Evolutionary conservation across 1,140 invertebrate species (phyloP).

Genomic region (Calephelis virginiensis): DNA sequence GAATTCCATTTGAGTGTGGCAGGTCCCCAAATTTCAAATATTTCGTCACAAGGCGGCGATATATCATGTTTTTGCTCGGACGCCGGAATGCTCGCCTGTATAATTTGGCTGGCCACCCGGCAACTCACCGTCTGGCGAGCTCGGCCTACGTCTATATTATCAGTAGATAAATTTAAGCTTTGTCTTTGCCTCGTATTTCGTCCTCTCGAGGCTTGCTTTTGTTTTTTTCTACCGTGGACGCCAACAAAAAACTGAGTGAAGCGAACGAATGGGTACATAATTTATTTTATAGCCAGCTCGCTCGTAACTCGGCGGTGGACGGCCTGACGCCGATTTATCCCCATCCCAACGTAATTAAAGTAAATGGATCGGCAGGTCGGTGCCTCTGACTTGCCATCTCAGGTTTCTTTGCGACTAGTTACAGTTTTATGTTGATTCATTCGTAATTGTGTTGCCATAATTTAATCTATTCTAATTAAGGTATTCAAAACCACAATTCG

Average conservation of each 20-base stretch:
- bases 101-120: slow-evolving; percentile 75
- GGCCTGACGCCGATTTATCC: slow-evolving; percentile 77
- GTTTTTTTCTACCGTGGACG: slow-evolving; percentile 61
- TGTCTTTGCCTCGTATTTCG: slow-evolving; percentile 78
- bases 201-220: slow-evolving; percentile 73
- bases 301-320: slow-evolving; percentile 76
- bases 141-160: slow-evolving; percentile 76
- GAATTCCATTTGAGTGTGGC: slow-evolving; percentile 71
- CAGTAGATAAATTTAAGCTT: slow-evolving; percentile 78
- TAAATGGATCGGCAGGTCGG: slow-evolving; percentile 73
- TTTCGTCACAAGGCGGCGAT: slow-evolving; percentile 73
- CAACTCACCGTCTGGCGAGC: slow-evolving; percentile 63
- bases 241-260: slow-evolving; percentile 76
- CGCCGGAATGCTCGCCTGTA: slow-evolving; percentile 70
- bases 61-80: slow-evolving; percentile 75
- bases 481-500: slow-evolving; percentile 56
- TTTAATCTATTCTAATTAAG: slow-evolving; percentile 59
- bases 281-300: slow-evolving; percentile 77
- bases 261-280: slow-evolving; percentile 75
- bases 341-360: slow-evolving; percentile 75
- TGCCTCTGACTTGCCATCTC: slow-evolving; percentile 50
- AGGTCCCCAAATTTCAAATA: slow-evolving; percentile 73
- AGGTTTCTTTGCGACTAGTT: slow-evolving; percentile 27
- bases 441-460: slow-evolving; percentile 24
- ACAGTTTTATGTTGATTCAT: slow-evolving; percentile 29